Percentiles rank a stretch among this genome's conserved stretches.
Conservation (phyloP, 2,113 vertebrate genomes). For the Triplophysa siluroides region DNA sequence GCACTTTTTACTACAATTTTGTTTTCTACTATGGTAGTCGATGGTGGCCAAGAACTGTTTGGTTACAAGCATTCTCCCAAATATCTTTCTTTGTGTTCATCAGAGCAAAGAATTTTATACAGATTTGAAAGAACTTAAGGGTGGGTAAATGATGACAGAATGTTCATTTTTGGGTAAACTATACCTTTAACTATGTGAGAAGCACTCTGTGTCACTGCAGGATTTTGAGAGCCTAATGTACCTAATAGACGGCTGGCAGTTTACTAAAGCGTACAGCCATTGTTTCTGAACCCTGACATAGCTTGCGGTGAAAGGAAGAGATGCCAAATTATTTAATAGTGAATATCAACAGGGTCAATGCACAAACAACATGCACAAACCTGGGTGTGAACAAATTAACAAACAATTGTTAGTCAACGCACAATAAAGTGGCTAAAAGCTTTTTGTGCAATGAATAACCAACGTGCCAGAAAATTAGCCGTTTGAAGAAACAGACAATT, state of each 20-base stretch:
- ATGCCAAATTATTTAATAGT: not conserved
- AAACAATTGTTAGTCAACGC: not conserved
- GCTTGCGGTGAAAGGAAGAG: not conserved
- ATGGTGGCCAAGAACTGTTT: too few relatives aligned
- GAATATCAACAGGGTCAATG: not conserved
- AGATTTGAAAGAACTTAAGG: too few relatives aligned
- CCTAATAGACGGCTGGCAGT: not conserved
- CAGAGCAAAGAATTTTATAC: too few relatives aligned
- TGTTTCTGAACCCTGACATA: not conserved
- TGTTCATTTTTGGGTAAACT: too few relatives aligned
- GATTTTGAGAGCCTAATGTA: not conserved
- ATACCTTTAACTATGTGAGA: too few relatives aligned
- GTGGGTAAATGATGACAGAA: too few relatives aligned
- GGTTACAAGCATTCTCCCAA: too few relatives aligned
- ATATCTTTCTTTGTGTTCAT: too few relatives aligned
- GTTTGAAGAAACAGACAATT: not conserved
- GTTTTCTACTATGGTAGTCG: too few relatives aligned
- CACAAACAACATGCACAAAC: too few relatives aligned
- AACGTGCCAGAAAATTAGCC: not conserved
- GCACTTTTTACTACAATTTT: too few relatives aligned
- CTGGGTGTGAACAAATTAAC: not conserved
- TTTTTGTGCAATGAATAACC: not conserved
- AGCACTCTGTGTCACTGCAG: too few relatives aligned
- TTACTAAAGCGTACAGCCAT: not conserved
- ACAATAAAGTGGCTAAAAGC: not conserved